phyloP scores from a whole-genome alignment of 2,113 vertebrate genomes.

The Pogona vitticeps region DNA sequence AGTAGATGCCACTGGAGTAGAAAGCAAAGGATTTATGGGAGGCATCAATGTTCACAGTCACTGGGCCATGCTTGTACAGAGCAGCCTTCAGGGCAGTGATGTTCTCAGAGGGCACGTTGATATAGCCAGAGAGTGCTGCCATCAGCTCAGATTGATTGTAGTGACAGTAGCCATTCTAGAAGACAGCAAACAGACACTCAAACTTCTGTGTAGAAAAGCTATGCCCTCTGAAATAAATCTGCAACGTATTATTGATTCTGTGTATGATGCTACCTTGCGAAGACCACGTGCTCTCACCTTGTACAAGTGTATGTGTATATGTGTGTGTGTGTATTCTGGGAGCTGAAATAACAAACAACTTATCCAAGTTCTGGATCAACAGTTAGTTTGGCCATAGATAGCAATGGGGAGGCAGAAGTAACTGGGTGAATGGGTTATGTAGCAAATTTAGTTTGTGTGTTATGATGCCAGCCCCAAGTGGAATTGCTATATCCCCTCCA shows the following conservation, averaged over 20 bases:
- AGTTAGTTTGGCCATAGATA: neutral
- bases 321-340: neutral
- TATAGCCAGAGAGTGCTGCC: constrained; percentile 73
- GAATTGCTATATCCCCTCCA: fast-evolving
- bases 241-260: too few species aligned
- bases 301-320: too few species aligned
- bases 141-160: constrained; percentile 67
- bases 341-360: neutral
- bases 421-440: neutral
- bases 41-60: constrained; percentile 74
- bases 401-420: neutral
- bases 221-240: neutral
- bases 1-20: constrained; percentile 75
- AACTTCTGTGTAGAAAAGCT: neutral
- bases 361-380: neutral
- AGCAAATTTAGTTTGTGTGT: neutral
- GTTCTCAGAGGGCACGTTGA: constrained; percentile 70
- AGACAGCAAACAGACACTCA: fast-evolving
- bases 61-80: constrained; percentile 72
- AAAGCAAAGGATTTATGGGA: constrained; percentile 74
- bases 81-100: constrained; percentile 69
- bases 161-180: constrained; percentile 79
- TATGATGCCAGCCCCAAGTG: neutral
- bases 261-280: too few species aligned
- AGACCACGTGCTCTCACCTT: too few species aligned